A percentile compares a stretch with the other conserved stretches of the same genome.
Evolutionary conservation across 1,140 invertebrate genomes (phyloP).

Genomic region (Drosophila tropicalis): DNA sequence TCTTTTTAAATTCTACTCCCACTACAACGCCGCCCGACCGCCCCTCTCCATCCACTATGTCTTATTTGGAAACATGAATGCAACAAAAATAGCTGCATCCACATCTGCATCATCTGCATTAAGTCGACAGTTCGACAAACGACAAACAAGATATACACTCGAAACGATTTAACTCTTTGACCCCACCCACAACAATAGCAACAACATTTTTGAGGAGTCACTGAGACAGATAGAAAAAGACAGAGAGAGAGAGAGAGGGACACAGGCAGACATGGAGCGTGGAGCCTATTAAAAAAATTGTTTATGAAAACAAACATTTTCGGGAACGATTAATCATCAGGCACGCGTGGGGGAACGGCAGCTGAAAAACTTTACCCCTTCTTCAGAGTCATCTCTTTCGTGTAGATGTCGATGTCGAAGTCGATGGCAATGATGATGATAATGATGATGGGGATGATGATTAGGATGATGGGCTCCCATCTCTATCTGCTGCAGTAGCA

Average conservation of each 20-base stretch:
- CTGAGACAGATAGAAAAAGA: not conserved
- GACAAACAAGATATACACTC: conserved; percentile 55
- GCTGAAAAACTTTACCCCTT: conserved; percentile 28
- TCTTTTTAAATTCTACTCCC: conserved; percentile 71
- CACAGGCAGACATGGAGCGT: conserved; percentile 47
- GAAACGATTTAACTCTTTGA: conserved; percentile 79
- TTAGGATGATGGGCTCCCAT: conserved; percentile 62
- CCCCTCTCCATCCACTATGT: not conserved
- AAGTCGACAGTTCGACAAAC: conserved; percentile 54
- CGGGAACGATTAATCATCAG: conserved; percentile 72
- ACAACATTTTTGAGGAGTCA: not conserved
- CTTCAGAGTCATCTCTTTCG: not conserved
- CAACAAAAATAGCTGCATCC: conserved; percentile 50
- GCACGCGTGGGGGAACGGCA: conserved; percentile 62
- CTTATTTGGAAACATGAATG: conserved; percentile 47
- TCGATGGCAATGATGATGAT: conserved; percentile 7
- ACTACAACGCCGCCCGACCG: not conserved
- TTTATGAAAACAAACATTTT: conserved; percentile 82
- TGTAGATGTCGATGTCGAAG: conserved; percentile 3
- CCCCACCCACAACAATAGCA: conserved; percentile 56
- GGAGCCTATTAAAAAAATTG: conserved; percentile 73
- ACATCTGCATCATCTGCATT: conserved; percentile 71
- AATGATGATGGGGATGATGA: conserved; percentile 26
- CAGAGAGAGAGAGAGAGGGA: conserved; percentile 29
- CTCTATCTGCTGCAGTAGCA: conserved; percentile 30